A percentile compares a stretch with the other conserved stretches of the same genome.
phyloP scores from a whole-genome alignment of 2,888 invertebrate species.

The Nemotelus pantherinus region DNA sequence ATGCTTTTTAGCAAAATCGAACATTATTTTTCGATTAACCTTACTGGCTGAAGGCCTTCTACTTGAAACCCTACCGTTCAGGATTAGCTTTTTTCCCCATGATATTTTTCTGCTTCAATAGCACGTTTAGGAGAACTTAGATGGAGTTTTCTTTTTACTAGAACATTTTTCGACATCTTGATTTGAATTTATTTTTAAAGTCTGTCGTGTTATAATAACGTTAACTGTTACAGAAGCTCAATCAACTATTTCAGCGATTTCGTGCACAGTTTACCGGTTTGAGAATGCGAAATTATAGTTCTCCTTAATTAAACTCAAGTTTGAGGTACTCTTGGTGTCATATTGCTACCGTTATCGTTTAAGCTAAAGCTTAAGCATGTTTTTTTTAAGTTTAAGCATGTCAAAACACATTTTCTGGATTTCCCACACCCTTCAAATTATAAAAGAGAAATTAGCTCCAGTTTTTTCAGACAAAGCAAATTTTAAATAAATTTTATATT shows the following conservation, averaged over 20 bases:
- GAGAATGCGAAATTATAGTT: background rate
- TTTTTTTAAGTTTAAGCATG: background rate
- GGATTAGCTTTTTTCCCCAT: too few relatives aligned
- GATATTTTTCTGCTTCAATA: too few relatives aligned
- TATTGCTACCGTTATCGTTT: background rate
- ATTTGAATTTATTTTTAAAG: background rate
- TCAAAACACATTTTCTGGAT: background rate
- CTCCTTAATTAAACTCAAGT: background rate
- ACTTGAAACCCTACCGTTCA: too few relatives aligned
- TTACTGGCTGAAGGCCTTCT: too few relatives aligned
- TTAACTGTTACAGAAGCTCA: background rate
- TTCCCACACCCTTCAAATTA: constrained; percentile 6
- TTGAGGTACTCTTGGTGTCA: background rate
- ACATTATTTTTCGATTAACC: too few relatives aligned
- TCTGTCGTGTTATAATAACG: background rate
- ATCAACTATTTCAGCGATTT: background rate
- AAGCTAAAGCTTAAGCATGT: background rate
- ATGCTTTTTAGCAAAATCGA: too few relatives aligned
- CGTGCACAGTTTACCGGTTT: background rate
- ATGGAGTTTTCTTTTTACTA: too few relatives aligned
- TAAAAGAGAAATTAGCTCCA: background rate
- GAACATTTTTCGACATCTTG: background rate
- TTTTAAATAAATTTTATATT: constrained; percentile 1
- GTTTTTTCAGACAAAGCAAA: background rate
- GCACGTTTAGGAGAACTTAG: too few relatives aligned